These are phyloP conservation scores for Acrocephalus kingi DNA, from an alignment of 2,113 vertebrate species.

Conservation along the genomic window DNA sequence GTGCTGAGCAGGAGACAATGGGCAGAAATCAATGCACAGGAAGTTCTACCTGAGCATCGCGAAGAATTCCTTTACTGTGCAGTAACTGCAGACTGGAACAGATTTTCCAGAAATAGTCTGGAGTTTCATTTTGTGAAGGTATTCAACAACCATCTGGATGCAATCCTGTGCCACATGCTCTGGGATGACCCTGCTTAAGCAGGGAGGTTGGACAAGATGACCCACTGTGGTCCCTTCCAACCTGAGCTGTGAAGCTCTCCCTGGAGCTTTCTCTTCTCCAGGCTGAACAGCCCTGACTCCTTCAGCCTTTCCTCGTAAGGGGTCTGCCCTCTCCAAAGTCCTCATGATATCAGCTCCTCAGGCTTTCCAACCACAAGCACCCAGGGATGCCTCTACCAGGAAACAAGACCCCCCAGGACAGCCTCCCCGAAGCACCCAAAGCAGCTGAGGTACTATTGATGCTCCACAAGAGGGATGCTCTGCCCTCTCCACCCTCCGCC, in stretches of 20 bases:
- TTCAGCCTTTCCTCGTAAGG: rapidly evolving
- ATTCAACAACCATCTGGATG: background rate
- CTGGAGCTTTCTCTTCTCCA: background rate
- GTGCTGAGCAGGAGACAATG: background rate
- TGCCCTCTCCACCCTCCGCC: too few species aligned
- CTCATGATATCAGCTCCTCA: background rate
- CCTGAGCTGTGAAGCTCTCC: background rate
- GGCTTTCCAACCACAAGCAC: background rate
- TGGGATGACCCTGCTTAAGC: background rate
- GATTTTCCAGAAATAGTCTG: background rate
- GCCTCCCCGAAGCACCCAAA: background rate
- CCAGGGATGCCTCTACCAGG: background rate
- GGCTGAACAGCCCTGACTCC: background rate
- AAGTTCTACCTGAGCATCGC: background rate
- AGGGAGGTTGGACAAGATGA: background rate
- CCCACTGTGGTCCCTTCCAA: background rate
- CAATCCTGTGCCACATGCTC: background rate
- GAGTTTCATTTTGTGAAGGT: background rate
- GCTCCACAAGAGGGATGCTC: background rate
- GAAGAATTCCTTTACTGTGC: background rate
- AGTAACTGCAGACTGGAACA: background rate
- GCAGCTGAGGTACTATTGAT: rapidly evolving
- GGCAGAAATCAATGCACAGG: background rate
- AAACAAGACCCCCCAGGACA: too few species aligned
- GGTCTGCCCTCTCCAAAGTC: background rate